Percentiles rank a stretch among this genome's conserved stretches.
Conservation (phyloP, 2,113 vertebrate genomes). For the Prochilodus magdalenae region DNA sequence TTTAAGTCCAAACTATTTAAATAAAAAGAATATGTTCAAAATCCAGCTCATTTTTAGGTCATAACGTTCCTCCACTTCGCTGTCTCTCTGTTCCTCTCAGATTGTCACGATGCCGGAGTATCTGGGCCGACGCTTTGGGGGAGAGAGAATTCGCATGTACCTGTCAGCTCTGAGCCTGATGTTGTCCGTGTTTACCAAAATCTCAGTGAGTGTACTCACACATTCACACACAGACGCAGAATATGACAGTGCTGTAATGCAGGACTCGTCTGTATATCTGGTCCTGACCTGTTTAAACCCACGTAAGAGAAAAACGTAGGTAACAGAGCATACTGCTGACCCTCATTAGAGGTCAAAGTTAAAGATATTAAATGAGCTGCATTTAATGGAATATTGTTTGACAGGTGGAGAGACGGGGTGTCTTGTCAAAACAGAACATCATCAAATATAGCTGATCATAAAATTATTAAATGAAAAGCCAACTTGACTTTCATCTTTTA, state of each 20-base stretch:
- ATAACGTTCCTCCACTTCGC: neutral
- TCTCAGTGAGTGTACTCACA: constrained; percentile 82
- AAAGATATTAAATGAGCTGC: too few species aligned
- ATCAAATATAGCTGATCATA: too few species aligned
- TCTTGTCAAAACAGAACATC: too few species aligned
- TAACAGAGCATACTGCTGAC: too few species aligned
- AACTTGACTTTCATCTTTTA: too few species aligned
- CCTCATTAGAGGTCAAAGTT: too few species aligned
- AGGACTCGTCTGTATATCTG: neutral
- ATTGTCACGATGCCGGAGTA: constrained; percentile 93
- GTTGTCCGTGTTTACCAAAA: constrained; percentile 93
- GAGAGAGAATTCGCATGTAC: constrained; percentile 85
- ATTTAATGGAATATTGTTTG: too few species aligned
- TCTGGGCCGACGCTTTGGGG: constrained; percentile 88
- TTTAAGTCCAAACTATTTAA: too few species aligned
- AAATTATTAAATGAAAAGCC: too few species aligned
- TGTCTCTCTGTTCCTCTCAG: constrained; percentile 65
- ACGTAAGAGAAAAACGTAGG: neutral
- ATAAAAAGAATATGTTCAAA: too few species aligned
- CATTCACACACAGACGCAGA: constrained; percentile 32
- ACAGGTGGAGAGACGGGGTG: too few species aligned
- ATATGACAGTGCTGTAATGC: neutral
- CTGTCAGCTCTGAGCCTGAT: constrained; percentile 85
- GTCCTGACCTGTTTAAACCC: neutral
- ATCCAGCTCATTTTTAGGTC: too few species aligned